Evolutionary conservation across 2,888 invertebrate genomes (phyloP), one percentile per base, ranked within the genome.

Genomic region (Amblyteles armatorius): DNA sequence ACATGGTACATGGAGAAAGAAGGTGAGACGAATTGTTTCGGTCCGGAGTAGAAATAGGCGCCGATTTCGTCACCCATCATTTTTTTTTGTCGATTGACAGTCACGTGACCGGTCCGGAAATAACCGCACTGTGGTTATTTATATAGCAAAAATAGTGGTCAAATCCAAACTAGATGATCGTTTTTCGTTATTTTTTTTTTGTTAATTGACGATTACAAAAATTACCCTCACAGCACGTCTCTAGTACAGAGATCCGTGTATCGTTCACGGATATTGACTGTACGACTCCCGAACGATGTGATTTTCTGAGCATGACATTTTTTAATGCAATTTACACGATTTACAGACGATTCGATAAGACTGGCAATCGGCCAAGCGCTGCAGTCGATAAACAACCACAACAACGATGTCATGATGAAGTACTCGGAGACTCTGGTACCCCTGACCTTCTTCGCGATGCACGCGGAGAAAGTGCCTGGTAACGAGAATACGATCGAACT

Each of bases 371-470:
- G 96, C 0, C 94, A 96, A 78, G 96, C 97, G 0, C 95, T 98
- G 26, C 97, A 97, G 90, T 96, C 98, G 0, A 96, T 98, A 85
- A 97, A 97, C 68, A 97, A 96, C 89, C 96, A 98, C 77, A 97
- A 97, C 94, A 97, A 97, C 87, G 98, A 98, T 86, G 95, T 97
- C 77, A 94, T 98, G 60, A 97, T 97, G 91, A 96, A 97, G 90
- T 97, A 98, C 91, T 96, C 97, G 44, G 95, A 95, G 9, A 94
- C 96, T 36, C 95, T 98, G 11, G 95, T 98, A 88, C 98, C 99
- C 0, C 94, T 98, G 79, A 96, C 97, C 29, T 99, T 98, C 93
- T 96, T 98, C 87, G 99, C 98, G 13, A 98, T 98, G 97, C 98
- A 98, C 91, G 97, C 96, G 22, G 96, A 97, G 89, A 96, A 96